Percentiles rank a stretch among this genome's conserved stretches.
phyloP scores from a whole-genome alignment of 2,797 vertebrate species.

The Hozukius guyotensis region DNA sequence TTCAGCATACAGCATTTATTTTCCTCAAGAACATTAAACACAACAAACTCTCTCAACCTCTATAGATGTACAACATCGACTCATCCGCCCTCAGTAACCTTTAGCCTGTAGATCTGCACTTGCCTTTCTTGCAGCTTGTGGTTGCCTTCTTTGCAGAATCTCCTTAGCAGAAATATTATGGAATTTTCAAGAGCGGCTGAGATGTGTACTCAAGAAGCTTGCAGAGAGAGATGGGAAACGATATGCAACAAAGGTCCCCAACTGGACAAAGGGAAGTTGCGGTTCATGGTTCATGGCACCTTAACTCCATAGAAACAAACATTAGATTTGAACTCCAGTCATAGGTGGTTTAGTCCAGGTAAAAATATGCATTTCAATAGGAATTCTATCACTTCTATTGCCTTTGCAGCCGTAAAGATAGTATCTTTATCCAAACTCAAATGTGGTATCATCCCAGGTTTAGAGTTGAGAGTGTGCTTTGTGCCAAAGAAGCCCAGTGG shows the following conservation, averaged over 20 bases:
- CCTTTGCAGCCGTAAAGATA: constrained; percentile 11
- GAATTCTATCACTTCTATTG: constrained; percentile 1
- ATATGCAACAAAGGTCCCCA: neutral
- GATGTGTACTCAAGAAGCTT: neutral
- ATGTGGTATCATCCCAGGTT: constrained; percentile 23
- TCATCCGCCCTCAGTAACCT: neutral
- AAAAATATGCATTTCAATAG: constrained; percentile 18
- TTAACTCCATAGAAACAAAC: neutral
- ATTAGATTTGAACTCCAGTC: neutral
- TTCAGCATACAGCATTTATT: neutral
- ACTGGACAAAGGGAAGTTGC: neutral
- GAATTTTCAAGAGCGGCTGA: neutral
- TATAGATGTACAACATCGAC: neutral
- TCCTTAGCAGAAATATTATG: neutral
- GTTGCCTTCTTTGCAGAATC: neutral
- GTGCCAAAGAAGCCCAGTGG: constrained; percentile 32
- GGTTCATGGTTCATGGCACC: neutral
- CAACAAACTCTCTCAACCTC: neutral
- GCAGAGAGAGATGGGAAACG: neutral
- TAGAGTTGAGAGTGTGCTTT: constrained; percentile 32
- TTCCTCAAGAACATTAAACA: neutral
- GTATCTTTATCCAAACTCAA: constrained; percentile 17
- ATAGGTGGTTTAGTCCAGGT: constrained; percentile 1
- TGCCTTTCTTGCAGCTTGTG: neutral
- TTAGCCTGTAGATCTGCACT: neutral